A percentile compares a stretch with the other conserved stretches of the same genome.
Evolutionary conservation across 2,797 vertebrate species (phyloP).

Genomic region (Acanthurus tractus): DNA sequence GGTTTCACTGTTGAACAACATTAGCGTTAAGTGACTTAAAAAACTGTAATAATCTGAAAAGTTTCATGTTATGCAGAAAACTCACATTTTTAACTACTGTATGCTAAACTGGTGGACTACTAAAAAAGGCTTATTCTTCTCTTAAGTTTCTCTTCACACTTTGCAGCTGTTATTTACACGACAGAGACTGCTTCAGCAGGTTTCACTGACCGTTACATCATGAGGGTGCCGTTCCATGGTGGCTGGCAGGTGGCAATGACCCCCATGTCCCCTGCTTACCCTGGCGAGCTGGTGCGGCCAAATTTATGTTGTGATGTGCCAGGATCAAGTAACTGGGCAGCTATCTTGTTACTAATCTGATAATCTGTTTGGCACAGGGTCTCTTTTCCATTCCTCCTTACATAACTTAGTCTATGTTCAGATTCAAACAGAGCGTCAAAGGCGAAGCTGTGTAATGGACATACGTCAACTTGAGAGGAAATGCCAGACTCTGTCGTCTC

Average conservation of each 20-base stretch:
- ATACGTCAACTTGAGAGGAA: neutral
- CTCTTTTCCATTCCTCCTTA: constrained; percentile 79
- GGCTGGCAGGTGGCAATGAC: constrained; percentile 40
- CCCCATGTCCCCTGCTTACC: constrained; percentile 47
- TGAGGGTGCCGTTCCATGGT: constrained; percentile 12
- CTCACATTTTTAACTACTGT: too few species aligned
- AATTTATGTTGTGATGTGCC: constrained; percentile 58
- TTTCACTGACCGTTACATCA: constrained; percentile 48
- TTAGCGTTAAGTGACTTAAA: too few species aligned
- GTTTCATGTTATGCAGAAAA: neutral
- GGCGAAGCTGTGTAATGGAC: constrained; percentile 23
- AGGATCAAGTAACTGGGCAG: constrained; percentile 72
- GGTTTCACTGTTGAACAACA: too few species aligned
- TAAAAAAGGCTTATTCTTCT: neutral
- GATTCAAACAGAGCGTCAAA: constrained; percentile 22
- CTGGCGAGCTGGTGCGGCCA: constrained; percentile 36
- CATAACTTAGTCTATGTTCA: constrained; percentile 71
- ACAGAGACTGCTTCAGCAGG: neutral
- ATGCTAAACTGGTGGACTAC: too few species aligned
- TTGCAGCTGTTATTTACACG: neutral
- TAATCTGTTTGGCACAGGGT: constrained; percentile 78
- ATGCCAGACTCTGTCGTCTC: neutral
- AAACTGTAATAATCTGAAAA: too few species aligned
- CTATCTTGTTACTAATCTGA: constrained; percentile 82
- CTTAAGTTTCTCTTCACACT: neutral